Conservation (phyloP, 2,113 vertebrate species). For the Anseranas semipalmata region DNA sequence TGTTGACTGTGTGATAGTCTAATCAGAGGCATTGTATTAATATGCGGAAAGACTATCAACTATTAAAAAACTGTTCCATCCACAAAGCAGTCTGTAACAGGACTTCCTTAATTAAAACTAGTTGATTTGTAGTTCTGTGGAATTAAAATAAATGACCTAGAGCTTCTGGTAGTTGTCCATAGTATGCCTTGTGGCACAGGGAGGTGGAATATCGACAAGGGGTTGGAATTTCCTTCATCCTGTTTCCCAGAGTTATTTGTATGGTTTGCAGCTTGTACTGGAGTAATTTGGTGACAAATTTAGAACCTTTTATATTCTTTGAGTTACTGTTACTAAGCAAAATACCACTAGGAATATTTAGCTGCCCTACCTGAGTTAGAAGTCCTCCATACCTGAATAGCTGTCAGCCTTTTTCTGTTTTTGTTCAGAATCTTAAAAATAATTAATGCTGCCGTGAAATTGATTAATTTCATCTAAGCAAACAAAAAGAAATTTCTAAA, state of each 20-base stretch:
- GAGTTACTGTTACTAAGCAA: not conserved
- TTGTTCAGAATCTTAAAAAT: not conserved
- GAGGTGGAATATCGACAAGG: not conserved
- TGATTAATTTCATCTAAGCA: not conserved
- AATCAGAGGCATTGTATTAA: not conserved
- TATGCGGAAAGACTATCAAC: not conserved
- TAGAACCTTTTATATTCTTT: not conserved
- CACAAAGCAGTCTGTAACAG: not conserved
- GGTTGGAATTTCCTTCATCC: not conserved
- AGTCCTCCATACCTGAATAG: not conserved
- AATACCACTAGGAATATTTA: not conserved
- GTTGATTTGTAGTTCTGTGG: not conserved
- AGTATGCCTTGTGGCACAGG: not conserved
- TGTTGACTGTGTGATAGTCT: not conserved
- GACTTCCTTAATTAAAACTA: not conserved
- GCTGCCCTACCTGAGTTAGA: not conserved
- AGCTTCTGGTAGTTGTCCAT: not conserved
- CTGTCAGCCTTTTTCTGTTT: not conserved
- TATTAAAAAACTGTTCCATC: not conserved
- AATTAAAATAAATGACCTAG: not conserved
- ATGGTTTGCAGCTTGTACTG: not conserved
- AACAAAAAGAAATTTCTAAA: not conserved
- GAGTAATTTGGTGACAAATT: not conserved
- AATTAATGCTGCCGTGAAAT: not conserved
- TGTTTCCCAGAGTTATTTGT: not conserved